A percentile compares a stretch with the other conserved stretches of the same genome.
Conservation (phyloP, 2,113 vertebrate species). For the Perccottus glenii region DNA sequence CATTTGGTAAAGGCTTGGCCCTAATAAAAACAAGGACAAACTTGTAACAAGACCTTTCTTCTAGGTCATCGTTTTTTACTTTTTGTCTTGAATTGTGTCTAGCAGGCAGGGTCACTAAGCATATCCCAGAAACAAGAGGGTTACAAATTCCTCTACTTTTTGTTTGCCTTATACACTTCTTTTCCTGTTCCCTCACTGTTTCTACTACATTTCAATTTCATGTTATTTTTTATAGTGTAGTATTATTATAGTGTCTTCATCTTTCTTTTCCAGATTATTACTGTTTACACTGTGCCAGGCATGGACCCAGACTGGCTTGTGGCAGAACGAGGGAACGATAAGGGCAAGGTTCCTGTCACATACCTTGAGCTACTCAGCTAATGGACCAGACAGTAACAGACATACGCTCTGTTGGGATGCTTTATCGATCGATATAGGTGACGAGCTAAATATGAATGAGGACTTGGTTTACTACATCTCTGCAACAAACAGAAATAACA, state of each 20-base stretch:
- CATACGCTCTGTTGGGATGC: background rate
- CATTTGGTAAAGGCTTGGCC: too few species aligned
- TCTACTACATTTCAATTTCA: background rate
- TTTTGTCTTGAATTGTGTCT: too few species aligned
- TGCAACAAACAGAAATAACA: background rate
- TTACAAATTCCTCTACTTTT: too few species aligned
- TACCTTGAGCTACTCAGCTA: conserved; percentile 98
- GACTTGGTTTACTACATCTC: background rate
- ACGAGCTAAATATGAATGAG: background rate
- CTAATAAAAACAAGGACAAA: too few species aligned
- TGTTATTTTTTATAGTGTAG: background rate
- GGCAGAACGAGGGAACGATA: conserved; percentile 93
- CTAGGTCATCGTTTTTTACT: too few species aligned
- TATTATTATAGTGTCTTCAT: background rate
- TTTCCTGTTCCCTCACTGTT: background rate
- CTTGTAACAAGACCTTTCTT: too few species aligned
- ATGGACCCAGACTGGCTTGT: conserved; percentile 99
- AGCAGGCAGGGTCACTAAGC: too few species aligned
- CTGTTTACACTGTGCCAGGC: conserved; percentile 92
- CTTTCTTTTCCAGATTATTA: conserved; percentile 84
- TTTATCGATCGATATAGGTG: background rate
- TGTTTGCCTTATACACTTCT: too few species aligned
- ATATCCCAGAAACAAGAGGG: too few species aligned
- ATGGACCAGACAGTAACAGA: conserved; percentile 29
- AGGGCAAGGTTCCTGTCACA: conserved; percentile 97